Percentiles rank a stretch among this genome's conserved stretches.
These are phyloP conservation scores for Dicrostonyx torquatus DNA, from an alignment of 2,797 vertebrate genomes.

Conservation along the genomic window DNA sequence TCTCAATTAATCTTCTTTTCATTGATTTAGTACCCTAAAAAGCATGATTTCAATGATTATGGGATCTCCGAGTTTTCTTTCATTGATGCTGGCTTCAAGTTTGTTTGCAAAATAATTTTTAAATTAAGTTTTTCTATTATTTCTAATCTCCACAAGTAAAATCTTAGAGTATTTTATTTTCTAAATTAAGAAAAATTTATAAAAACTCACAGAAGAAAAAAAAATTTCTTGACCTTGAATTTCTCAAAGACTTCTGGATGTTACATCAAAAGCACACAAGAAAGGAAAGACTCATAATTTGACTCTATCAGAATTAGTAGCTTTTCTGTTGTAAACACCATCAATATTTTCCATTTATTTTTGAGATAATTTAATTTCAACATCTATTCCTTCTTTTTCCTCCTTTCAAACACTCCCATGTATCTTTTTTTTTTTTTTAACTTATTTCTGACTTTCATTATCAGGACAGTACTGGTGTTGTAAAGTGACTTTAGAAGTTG, in stretches of 20 bases:
- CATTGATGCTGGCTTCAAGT: background rate
- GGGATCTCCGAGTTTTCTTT: background rate
- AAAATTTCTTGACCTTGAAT: background rate
- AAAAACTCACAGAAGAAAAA: background rate
- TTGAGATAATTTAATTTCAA: background rate
- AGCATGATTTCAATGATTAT: background rate
- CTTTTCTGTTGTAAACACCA: background rate
- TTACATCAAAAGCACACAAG: background rate
- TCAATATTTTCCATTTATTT: background rate
- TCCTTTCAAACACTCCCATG: background rate
- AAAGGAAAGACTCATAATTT: background rate
- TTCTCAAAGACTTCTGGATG: background rate
- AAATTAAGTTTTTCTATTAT: background rate
- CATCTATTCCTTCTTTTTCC: background rate
- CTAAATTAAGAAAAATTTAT: background rate
- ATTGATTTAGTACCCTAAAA: background rate
- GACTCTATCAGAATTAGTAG: background rate
- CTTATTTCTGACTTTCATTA: background rate
- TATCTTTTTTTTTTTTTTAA: too few species aligned
- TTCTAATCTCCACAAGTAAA: background rate
- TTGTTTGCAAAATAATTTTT: background rate
- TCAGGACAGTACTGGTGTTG: background rate
- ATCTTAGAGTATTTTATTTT: background rate
- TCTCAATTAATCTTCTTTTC: background rate
- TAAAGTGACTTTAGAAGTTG: background rate